A percentile compares a stretch with the other conserved stretches of the same genome.
phyloP scores from a whole-genome alignment of 2,797 vertebrate genomes.

The Darevskia nairensis region DNA sequence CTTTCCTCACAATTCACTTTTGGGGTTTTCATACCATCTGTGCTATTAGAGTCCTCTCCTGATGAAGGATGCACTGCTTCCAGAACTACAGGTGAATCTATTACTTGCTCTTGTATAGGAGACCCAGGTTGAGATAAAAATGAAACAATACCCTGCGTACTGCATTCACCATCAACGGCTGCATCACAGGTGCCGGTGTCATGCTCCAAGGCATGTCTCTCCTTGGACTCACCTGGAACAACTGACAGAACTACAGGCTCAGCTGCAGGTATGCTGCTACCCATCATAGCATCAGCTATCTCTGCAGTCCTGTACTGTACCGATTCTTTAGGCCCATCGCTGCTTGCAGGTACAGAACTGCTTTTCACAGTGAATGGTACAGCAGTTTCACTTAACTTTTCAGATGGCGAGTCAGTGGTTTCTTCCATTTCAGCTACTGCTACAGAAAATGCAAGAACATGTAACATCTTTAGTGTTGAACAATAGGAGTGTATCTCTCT shows the following conservation, averaged over 20 bases:
- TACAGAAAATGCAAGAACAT: conserved; percentile 8
- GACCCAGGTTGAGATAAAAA: neutral
- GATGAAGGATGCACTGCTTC: conserved; percentile 72
- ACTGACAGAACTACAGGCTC: conserved; percentile 80
- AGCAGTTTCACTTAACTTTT: conserved; percentile 56
- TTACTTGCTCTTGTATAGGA: conserved; percentile 46
- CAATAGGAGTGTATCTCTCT: neutral
- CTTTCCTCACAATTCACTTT: conserved; percentile 94
- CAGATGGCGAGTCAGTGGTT: conserved; percentile 8
- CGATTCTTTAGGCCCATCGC: conserved; percentile 39
- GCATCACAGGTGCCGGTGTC: conserved; percentile 57
- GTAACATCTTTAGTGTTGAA: neutral
- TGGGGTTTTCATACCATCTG: conserved; percentile 85
- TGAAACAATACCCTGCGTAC: conserved; percentile 36
- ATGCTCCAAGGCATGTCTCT: conserved; percentile 44
- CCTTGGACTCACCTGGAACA: conserved; percentile 81
- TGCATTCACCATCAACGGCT: conserved; percentile 69
- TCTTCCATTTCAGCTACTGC: conserved; percentile 46
- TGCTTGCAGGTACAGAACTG: conserved; percentile 38
- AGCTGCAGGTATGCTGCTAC: conserved; percentile 71
- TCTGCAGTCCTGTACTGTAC: conserved; percentile 84
- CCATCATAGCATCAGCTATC: conserved; percentile 87
- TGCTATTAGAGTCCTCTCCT: conserved; percentile 82
- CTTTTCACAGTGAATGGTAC: conserved; percentile 62
- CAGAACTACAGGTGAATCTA: conserved; percentile 65